Conservation (phyloP, 2,113 vertebrate genomes). For the Cisticola juncidis region DNA sequence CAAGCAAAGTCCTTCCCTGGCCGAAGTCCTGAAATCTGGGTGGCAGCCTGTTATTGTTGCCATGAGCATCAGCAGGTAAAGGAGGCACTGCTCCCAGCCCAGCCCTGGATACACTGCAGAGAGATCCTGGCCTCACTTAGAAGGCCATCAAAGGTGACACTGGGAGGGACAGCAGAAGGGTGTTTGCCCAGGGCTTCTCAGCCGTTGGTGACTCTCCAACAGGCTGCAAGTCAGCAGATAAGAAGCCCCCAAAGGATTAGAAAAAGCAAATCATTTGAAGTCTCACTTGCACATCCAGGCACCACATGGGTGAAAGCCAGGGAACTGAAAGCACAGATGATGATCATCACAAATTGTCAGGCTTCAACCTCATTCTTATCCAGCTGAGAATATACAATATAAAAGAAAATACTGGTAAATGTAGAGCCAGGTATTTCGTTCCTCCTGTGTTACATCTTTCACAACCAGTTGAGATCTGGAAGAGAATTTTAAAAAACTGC, state of each 20-base stretch:
- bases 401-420: background rate
- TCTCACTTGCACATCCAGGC: background rate
- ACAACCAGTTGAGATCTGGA: background rate
- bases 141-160: background rate
- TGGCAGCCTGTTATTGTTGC: slow-evolving; percentile 95
- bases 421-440: background rate
- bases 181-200: background rate
- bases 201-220: background rate
- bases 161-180: background rate
- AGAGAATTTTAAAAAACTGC: background rate
- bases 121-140: background rate
- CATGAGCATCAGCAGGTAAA: slow-evolving; percentile 95
- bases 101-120: rapidly evolving
- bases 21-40: slow-evolving; percentile 85
- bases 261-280: background rate
- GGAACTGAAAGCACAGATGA: background rate
- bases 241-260: background rate
- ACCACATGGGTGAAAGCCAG: background rate
- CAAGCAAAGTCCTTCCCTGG: slow-evolving; percentile 80
- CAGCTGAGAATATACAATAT: background rate
- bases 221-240: background rate
- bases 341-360: background rate
- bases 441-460: background rate
- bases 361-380: background rate
- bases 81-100: background rate